Percentiles rank a stretch among this genome's conserved stretches.
phyloP scores from a whole-genome alignment of 1,140 invertebrate genomes.

The Harpegnathos saltator region DNA sequence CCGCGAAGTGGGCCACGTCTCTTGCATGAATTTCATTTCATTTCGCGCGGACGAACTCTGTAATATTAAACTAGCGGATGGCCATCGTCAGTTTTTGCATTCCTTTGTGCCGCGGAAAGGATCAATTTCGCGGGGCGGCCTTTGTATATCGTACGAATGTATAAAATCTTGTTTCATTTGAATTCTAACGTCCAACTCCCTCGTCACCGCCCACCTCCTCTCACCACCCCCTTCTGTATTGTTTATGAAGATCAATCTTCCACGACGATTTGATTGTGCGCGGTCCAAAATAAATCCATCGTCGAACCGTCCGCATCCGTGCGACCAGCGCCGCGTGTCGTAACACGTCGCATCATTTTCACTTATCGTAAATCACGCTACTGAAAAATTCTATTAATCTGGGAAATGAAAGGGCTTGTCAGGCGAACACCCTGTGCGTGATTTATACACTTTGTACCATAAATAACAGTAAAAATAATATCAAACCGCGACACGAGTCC shows the following conservation, averaged over 20 bases:
- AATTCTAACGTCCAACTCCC: constrained; percentile 30
- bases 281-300: too few relatives aligned
- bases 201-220: neutral
- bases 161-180: constrained; percentile 12
- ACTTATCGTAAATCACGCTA: neutral
- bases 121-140: constrained; percentile 29
- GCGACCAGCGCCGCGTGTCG: neutral
- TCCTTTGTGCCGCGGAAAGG: constrained; percentile 65
- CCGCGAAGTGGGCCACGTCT: constrained; percentile 16
- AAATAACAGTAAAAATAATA: constrained; percentile 30
- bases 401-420: constrained; percentile 1
- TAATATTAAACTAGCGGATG: constrained; percentile 61
- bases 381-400: constrained; percentile 36
- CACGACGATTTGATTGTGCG: too few relatives aligned
- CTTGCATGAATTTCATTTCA: constrained; percentile 8
- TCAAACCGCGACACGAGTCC: neutral
- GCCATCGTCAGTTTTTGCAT: constrained; percentile 65
- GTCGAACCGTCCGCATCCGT: too few relatives aligned
- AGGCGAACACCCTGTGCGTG: neutral
- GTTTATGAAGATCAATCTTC: neutral
- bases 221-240: neutral
- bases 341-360: neutral
- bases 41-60: neutral
- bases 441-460: neutral
- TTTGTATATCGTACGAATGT: constrained; percentile 34